Base-by-base conservation (phyloP, 1,140 invertebrate species). In the Carposina sasakii region DNA sequence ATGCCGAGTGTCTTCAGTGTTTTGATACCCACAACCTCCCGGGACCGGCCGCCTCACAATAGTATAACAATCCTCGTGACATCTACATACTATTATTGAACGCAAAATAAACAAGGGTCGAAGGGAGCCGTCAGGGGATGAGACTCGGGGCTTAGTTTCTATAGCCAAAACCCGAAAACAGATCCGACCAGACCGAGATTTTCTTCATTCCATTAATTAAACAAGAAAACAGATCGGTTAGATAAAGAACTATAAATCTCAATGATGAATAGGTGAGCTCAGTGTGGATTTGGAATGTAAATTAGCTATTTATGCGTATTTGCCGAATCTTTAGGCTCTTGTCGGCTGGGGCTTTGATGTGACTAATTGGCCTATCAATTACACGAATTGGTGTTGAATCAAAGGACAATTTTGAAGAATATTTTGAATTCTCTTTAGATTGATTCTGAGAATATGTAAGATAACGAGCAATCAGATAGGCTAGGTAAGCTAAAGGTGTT, bases 181-280 rank as follows among this genome's bases (percentile, higher is more conserved):
- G 15, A 13, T 17, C 1, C 3, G 33, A 34, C 8, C 28, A 30
- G 28, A 37, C 9, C 34, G 34, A 34, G 57, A 63, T 57, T 59
- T 64, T 67, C 62, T 62, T 62, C 46, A 54, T 57, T 60, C 60
- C 66, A 69, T 69, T 66, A 69, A 69, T 81, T 81, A 81, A 76
- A 78, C 75, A 78, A 69, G 68, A 75, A 73, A 77, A 69, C 66
- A 76, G 69, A 77, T 77, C 60, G 67, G 61, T 62, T 76, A 71
- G 73, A 78, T 81, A 78, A 76, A 71, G 60, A 68, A 70, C 77
- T 67, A 81, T 81, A 81, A 81, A 81, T 81, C 77, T 81, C 66
- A 81, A 81, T 81, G 75, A 81, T 81, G 70, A 78, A 81, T 81
- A 76, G 73, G 68, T 73, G 61, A 67, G 68, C 69, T 75, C 66